A percentile compares a stretch with the other conserved stretches of the same genome.
Conservation (phyloP, 2,888 invertebrate species). For the Hirtodrosophila histrioides region DNA sequence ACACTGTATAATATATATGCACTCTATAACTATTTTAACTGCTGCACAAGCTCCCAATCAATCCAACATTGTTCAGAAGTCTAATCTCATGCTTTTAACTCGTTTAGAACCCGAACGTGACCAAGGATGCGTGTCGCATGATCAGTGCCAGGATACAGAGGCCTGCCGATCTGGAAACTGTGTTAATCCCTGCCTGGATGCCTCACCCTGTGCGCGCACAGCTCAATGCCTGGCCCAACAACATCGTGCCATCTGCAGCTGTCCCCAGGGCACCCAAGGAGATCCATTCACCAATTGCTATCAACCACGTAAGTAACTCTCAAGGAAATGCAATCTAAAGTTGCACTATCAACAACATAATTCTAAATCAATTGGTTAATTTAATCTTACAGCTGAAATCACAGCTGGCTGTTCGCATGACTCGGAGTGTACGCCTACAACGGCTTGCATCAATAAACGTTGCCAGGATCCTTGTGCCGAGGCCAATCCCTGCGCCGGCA, state of each 20-base stretch:
- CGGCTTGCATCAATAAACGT: constrained; percentile 91
- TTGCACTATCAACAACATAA: not conserved
- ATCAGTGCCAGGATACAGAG: constrained; percentile 90
- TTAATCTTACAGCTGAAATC: constrained; percentile 73
- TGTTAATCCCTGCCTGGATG: constrained; percentile 89
- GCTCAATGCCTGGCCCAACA: constrained; percentile 91
- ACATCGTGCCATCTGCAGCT: constrained; percentile 91
- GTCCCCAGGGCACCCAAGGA: constrained; percentile 90
- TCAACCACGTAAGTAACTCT: constrained; percentile 72
- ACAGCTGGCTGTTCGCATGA: constrained; percentile 90
- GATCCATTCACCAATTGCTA: constrained; percentile 93
- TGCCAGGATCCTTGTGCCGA: constrained; percentile 93
- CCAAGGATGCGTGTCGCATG: constrained; percentile 89
- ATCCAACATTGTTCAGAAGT: not conserved
- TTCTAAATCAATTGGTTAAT: not conserved
- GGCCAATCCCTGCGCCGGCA: constrained; percentile 91
- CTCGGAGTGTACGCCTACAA: constrained; percentile 90
- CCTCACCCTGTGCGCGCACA: constrained; percentile 90
- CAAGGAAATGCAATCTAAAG: no score
- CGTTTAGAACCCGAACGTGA: constrained; percentile 81
- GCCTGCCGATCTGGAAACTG: constrained; percentile 90
- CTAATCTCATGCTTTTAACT: constrained; percentile 7
- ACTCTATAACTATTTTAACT: constrained; percentile 61
- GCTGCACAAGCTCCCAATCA: constrained; percentile 45
- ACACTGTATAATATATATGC: constrained; percentile 38